These are phyloP conservation scores for Brienomyrus longianalis DNA, from an alignment of 2,113 vertebrate species.

Conservation along the genomic window DNA sequence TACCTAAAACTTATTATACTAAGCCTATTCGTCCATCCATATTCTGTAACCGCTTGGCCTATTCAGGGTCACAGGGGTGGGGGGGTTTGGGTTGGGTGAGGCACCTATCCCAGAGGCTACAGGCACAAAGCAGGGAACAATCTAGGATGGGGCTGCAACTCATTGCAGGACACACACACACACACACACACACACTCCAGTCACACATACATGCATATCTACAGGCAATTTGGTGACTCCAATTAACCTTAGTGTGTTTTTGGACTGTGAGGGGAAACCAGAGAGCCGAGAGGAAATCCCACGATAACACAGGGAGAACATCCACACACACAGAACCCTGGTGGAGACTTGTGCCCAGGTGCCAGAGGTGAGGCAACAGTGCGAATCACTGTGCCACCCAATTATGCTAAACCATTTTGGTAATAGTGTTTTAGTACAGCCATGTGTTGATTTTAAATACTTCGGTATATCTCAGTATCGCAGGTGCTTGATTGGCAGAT, in stretches of 20 bases:
- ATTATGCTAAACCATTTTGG: too few species aligned
- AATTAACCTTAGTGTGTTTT: neutral
- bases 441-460: too few species aligned
- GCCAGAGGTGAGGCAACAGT: too few species aligned
- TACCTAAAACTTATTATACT: conserved; percentile 99
- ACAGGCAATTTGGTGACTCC: neutral
- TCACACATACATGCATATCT: neutral
- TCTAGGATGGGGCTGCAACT: neutral
- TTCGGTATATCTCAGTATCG: too few species aligned
- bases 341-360: too few species aligned
- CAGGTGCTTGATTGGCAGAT: too few species aligned
- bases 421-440: too few species aligned
- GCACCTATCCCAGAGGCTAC: neutral
- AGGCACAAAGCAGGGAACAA: neutral
- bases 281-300: neutral
- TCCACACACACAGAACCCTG: neutral
- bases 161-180: neutral
- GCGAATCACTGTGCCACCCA: too few species aligned
- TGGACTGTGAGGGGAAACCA: neutral
- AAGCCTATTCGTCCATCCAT: conserved; percentile 63
- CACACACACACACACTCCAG: neutral
- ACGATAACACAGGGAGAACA: neutral
- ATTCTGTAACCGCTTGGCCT: neutral
- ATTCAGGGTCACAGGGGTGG: conserved; percentile 30
- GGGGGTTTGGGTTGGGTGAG: neutral